Evolutionary conservation across 2,797 vertebrate species (phyloP), one percentile per base, ranked within the genome.

Genomic region (Salarias fasciatus): DNA sequence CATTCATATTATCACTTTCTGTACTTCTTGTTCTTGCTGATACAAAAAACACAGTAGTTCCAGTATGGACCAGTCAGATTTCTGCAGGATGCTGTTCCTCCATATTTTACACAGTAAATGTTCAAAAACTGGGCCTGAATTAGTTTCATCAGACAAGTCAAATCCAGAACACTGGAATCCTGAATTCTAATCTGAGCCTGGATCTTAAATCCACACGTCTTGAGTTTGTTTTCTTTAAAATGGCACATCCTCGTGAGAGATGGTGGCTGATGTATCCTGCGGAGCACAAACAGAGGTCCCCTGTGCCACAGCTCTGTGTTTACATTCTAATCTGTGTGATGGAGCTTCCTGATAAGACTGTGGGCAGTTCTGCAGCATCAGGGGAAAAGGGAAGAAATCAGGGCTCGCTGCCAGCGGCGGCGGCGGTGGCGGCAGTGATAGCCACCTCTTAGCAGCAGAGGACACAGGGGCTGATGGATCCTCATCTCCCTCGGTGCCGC

Each of bases 261-360:
- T 63, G 59, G 60, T 48, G 50, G 63, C 57, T 75, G 80, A 57
- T 44, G 54, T 51, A 67, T 70, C 64, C 31, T 50, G 63, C 55
- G 43, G 51, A 72, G 54, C 65, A 75, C 61, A 40, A 76, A 77
- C 70, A 77, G 63, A 76, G 61, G 37, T 37, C 60, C 68, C 42
- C 51, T 15, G 43, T 61, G 61, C 33, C 52, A 53, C 64, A 35
- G 71, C 10, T 6, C 12, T 60, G 59, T 91, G 89, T 91, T 91
- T 90, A 86, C 88, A 89, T 90, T 91, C 76, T 84, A 78, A 86
- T 89, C 80, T 65, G 51, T 63, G 67, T 54, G 88, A 92, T 89
- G 83, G 56, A 65, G 51, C 51, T 68, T 42, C 18, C 61, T 77
- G 88, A 92, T 91, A 86, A 85, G 69, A 37, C 70, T 51, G 28